These are phyloP conservation scores for Hydra vulgaris DNA, from an alignment of 30 jellyfish, hydroid and myxozoan genomes.

Conservation along the genomic window DNA sequence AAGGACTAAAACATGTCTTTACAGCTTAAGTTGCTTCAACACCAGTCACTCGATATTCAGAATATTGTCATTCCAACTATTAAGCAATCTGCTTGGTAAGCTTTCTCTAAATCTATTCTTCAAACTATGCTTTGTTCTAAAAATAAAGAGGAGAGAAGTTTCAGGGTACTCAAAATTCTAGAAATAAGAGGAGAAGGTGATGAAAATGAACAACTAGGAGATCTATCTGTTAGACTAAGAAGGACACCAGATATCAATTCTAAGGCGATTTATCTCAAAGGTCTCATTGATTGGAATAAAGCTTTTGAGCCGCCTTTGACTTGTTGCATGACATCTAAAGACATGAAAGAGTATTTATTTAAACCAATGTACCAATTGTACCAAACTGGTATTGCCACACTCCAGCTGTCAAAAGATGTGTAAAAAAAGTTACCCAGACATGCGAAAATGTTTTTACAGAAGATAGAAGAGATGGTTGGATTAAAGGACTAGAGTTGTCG, in stretches of 20 bases:
- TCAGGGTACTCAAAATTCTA: neutral
- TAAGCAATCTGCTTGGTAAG: neutral
- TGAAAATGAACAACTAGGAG: neutral
- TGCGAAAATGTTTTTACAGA: neutral
- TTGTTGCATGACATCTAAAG: neutral
- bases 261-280: neutral
- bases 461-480: neutral
- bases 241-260: neutral
- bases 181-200: neutral
- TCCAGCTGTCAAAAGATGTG: neutral
- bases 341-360: neutral
- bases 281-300: neutral
- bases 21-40: neutral
- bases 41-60: neutral
- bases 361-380: neutral
- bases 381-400: neutral
- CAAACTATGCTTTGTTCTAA: neutral
- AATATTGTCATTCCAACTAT: neutral
- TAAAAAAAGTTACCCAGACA: neutral
- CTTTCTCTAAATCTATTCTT: neutral
- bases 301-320: neutral
- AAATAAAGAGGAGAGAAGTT: neutral
- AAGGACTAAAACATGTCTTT: neutral
- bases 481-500: neutral
- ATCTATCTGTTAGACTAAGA: neutral